Evolutionary conservation across 2,888 invertebrate genomes (phyloP).

Genomic region (Laothoe populi): DNA sequence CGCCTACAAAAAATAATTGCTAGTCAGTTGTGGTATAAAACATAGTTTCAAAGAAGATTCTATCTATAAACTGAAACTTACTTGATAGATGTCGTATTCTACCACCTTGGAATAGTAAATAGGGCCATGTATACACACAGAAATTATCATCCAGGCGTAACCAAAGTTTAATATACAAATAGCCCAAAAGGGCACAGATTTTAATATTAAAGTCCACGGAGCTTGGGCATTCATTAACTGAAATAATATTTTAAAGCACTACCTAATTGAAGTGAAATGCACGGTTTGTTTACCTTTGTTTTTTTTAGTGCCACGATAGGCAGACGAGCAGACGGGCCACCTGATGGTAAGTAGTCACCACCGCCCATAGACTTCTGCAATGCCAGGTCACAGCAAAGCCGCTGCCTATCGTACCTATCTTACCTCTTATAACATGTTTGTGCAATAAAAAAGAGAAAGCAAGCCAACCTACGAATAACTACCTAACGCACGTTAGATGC

Average conservation of each 20-base stretch:
- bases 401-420: no score
- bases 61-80: slow-evolving; percentile 45
- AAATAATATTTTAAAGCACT: slow-evolving; percentile 34
- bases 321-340: no score
- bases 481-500: no score
- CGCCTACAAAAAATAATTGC: slow-evolving; percentile 56
- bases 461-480: no score
- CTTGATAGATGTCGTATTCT: slow-evolving; percentile 64
- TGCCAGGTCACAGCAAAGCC: no score
- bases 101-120: slow-evolving; percentile 65
- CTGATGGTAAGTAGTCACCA: no score
- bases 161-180: slow-evolving; percentile 74
- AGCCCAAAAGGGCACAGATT: slow-evolving; percentile 72
- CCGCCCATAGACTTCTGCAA: no score
- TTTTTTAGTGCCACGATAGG: no score
- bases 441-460: no score
- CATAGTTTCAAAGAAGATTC: background rate
- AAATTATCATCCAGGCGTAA: slow-evolving; percentile 77
- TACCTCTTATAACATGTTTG: no score
- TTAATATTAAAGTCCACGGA: slow-evolving; percentile 70
- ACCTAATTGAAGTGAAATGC: background rate
- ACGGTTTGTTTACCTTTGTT: no score
- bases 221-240: slow-evolving; percentile 69
- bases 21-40: background rate
- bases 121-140: slow-evolving; percentile 71